Base-by-base conservation (phyloP, 1,140 invertebrate species). In the Zaprionus inermis region DNA sequence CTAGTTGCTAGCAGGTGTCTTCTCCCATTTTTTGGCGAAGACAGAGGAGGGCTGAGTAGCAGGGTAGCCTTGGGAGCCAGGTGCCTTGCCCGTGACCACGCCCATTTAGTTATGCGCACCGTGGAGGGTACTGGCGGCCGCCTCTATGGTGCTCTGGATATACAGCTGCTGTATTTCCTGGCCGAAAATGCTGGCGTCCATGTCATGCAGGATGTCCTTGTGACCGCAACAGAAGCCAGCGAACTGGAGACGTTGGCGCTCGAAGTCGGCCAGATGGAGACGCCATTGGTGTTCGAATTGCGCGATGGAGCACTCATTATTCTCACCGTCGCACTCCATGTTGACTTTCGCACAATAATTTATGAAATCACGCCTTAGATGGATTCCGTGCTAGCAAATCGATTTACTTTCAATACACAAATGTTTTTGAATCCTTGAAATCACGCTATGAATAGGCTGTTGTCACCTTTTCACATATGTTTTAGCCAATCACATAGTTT, bases 281-380 rank as follows among this genome's bases (percentile, higher is more conserved):
- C 28, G 44, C 69, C 69, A 72, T 24, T 72, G 69, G 1, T 16
- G 55, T 24, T 72, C 69, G 11, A 72, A 72, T 4, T 67, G 63
- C 7, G 44, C 69, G 46, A 72, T 41, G 1, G 69, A 58, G 11
- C 51, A 52, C 3, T 67, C 69, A 5, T 11, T 38, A 16, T 51
- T 34, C 22, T 71, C 52, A n/a, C n/a, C 18, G 5, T 24, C 22
- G 11, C 10, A 11, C 11, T 61, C 67, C 34, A 34, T 14, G 1
- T 55, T 18, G 22, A 24, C n/a, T 68, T 9, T 69, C 12, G 20
- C 5, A 44, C 24, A 11, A 11, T 2, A 16, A 14, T 11, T 14
- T 7, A 44, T 16, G 7, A 16, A 44, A 44, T n/a, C 16, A 1
- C 18, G 12, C 28, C 28, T 32, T 12, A 24, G 12, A 3, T 5